Conservation (phyloP, 2,113 vertebrate genomes). For the Choloepus hoffmanni region DNA sequence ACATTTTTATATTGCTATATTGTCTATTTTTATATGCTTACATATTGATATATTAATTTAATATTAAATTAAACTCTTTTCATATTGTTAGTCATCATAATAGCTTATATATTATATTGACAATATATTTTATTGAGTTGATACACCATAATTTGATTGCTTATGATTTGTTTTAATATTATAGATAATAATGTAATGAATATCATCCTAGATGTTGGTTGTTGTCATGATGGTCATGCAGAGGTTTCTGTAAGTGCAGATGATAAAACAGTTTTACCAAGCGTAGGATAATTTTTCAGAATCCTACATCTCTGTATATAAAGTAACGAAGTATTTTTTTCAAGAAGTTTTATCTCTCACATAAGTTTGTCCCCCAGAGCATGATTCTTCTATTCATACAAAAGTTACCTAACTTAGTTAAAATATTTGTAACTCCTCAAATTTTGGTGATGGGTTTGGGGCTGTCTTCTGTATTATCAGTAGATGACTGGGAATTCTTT, state of each 20-base stretch:
- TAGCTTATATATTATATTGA: background rate
- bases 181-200: background rate
- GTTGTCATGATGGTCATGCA: background rate
- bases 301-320: background rate
- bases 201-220: background rate
- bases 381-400: background rate
- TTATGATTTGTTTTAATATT: background rate
- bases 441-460: background rate
- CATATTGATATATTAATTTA: background rate
- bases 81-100: background rate
- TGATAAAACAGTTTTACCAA: background rate
- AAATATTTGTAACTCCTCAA: background rate
- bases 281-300: background rate
- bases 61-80: background rate
- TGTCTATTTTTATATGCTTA: no score
- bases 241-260: background rate
- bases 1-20: background rate
- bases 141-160: background rate
- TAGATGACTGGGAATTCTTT: constrained; percentile 81
- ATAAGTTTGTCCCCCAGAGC: background rate
- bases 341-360: background rate
- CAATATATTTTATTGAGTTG: background rate
- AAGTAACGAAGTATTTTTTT: background rate
- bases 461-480: constrained; percentile 60
- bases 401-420: background rate